Evolutionary conservation across 2,888 invertebrate genomes (phyloP).

Genomic region (Trilocha varians): DNA sequence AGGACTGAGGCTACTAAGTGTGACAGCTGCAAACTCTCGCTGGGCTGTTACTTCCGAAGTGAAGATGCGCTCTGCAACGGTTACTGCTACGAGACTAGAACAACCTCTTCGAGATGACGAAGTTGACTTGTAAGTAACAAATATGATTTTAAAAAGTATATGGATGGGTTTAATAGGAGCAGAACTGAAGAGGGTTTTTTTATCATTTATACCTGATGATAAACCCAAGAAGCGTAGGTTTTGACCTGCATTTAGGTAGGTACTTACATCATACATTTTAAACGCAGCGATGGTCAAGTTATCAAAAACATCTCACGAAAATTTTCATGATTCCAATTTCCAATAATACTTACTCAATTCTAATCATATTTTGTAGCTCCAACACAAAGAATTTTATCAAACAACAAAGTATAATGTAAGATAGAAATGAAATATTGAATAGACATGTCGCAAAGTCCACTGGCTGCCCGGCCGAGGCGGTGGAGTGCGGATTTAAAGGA

Average conservation of each 20-base stretch:
- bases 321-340: too few species aligned
- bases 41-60: constrained; percentile 94
- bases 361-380: background rate
- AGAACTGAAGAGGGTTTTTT: too few species aligned
- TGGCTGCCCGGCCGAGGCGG: constrained; percentile 9
- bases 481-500: constrained; percentile 32
- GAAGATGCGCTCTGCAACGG: constrained; percentile 90
- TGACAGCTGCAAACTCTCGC: constrained; percentile 80
- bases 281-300: too few species aligned
- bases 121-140: constrained; percentile 38
- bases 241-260: too few species aligned
- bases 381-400: background rate
- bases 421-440: background rate
- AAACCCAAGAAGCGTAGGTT: too few species aligned
- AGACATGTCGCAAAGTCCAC: background rate
- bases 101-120: constrained; percentile 55
- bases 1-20: constrained; percentile 88
- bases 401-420: background rate
- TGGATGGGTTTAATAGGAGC: too few species aligned
- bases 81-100: constrained; percentile 82
- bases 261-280: too few species aligned
- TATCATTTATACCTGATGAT: too few species aligned
- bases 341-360: too few species aligned
- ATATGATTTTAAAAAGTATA: background rate
- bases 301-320: too few species aligned